Evolutionary conservation across 2,113 vertebrate genomes (phyloP).

Genomic region (Ascaphus truei): DNA sequence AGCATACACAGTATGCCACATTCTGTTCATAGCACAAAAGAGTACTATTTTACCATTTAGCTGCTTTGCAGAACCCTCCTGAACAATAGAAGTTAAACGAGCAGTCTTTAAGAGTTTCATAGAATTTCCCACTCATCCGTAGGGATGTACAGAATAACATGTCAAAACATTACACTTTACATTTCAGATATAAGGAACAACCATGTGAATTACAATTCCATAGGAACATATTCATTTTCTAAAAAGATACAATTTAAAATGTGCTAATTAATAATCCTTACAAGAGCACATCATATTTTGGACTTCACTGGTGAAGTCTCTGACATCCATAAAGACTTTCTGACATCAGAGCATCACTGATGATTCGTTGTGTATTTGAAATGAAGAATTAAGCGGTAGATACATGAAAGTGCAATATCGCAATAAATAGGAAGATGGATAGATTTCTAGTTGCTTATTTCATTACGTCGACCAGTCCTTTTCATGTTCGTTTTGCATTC

Average conservation of each 20-base stretch:
- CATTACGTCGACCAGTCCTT: too few relatives aligned
- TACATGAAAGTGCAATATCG: too few relatives aligned
- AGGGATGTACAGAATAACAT: constrained; percentile 10
- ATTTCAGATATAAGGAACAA: neutral
- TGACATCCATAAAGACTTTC: too few relatives aligned
- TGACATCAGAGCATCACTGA: too few relatives aligned
- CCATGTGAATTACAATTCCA: neutral
- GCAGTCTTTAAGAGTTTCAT: neutral
- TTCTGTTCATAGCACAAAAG: neutral
- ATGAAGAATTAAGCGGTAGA: too few relatives aligned
- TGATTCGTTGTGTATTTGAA: too few relatives aligned
- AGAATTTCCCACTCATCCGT: neutral
- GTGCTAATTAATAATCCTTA: too few relatives aligned
- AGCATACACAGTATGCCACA: constrained; percentile 26
- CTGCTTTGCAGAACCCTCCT: neutral
- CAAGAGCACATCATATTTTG: too few relatives aligned
- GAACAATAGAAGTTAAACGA: neutral
- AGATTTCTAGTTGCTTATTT: too few relatives aligned
- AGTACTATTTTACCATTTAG: neutral
- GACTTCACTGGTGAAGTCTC: too few relatives aligned
- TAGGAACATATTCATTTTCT: neutral
- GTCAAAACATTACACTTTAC: neutral
- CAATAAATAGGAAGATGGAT: too few relatives aligned
- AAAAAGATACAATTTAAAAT: neutral
- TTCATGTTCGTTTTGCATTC: too few relatives aligned